Base-by-base conservation (phyloP, 2,113 vertebrate genomes). In the Hippolais icterina region DNA sequence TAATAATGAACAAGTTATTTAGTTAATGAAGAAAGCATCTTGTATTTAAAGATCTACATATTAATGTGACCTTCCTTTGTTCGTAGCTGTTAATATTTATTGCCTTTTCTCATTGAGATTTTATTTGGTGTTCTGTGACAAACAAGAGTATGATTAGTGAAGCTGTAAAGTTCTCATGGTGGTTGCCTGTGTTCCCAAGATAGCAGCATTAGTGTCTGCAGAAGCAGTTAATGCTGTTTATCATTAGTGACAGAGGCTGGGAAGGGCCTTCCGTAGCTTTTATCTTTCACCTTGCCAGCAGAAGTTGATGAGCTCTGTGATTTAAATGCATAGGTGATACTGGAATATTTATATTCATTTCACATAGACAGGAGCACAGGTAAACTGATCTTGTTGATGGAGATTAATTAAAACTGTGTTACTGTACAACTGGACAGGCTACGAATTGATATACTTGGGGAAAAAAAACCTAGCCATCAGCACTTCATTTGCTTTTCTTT, bases 151-250 rank as follows among this genome's bases (percentile, higher is more conserved):
- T 89, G 95, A 98, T 98, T 98, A 97, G 96, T 97, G 96, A 97
- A 98, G 97, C 98, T 96, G 95, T 97, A 96, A 97, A 96, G 97
- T 98, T 98, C 96, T 98, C 96, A 83, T 97, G 94, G 97, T 98
- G 95, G 92, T 95, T 97, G 97, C 97, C 98, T 98, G 98, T 82
- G 95, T 92, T 98, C 98, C 96, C 98, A 94, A 98, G 98, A 98
- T 98, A 98, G 97, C 91, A 94, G 97, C 97, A 98, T 98, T 98
- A 98, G 96, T 95, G 96, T 97, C 98, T 98, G 95, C 95, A 97
- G 96, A 98, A 97, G 96, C 96, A 97, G 98, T 97, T 98, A 98
- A 97, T 98, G 95, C 97, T 98, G 96, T 98, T 98, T 98, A 98
- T 98, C 98, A 98, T 98, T 97, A 98, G 94, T 97, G 97, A 96